Conservation (phyloP, 2,888 invertebrate genomes). For the Trichopria drosophilae region DNA sequence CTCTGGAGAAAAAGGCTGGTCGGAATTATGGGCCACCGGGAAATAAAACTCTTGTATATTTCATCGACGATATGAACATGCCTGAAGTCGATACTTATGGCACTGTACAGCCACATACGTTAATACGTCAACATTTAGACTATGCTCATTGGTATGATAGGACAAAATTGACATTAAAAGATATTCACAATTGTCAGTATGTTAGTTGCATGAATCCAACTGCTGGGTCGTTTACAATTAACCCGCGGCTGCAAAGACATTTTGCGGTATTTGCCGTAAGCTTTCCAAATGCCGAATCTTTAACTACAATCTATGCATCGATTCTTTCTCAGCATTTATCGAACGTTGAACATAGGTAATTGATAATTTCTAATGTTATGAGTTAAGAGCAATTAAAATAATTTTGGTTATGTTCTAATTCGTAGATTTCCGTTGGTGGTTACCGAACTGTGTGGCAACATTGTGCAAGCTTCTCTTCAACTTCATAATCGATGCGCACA, state of each 20-base stretch:
- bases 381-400: slow-evolving; percentile 7
- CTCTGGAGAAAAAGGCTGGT: slow-evolving; percentile 90
- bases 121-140: slow-evolving; percentile 93
- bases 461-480: slow-evolving; percentile 81
- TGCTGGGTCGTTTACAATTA: slow-evolving; percentile 95
- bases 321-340: slow-evolving; percentile 85
- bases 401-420: slow-evolving; percentile 9
- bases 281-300: slow-evolving; percentile 79
- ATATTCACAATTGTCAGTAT: slow-evolving; percentile 96
- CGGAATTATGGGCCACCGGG: slow-evolving; percentile 95
- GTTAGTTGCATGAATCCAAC: slow-evolving; percentile 98
- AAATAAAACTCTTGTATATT: slow-evolving; percentile 89
- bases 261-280: slow-evolving; percentile 87
- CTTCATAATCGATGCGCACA: slow-evolving; percentile 85
- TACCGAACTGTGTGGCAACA: slow-evolving; percentile 59
- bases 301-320: slow-evolving; percentile 84
- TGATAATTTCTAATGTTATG: not conserved
- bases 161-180: slow-evolving; percentile 83
- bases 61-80: slow-evolving; percentile 98
- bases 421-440: slow-evolving; percentile 50
- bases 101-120: slow-evolving; percentile 94
- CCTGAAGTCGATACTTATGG: slow-evolving; percentile 91
- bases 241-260: slow-evolving; percentile 88
- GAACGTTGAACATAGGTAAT: slow-evolving; percentile 80
- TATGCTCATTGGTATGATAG: slow-evolving; percentile 96